phyloP scores from a whole-genome alignment of 1,140 invertebrate species.

The Drosophila teissieri region DNA sequence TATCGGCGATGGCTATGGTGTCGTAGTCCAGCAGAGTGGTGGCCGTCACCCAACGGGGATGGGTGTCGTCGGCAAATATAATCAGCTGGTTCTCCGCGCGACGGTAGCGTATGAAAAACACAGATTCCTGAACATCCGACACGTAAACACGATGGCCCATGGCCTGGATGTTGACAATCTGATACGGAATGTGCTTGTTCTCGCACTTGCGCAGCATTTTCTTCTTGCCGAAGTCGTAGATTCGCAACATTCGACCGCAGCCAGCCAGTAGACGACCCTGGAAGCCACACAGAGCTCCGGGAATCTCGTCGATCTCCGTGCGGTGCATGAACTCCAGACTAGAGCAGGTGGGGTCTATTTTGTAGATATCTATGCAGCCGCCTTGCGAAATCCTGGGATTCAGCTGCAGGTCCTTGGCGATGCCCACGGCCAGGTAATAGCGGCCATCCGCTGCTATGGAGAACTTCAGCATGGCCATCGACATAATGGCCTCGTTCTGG shows the following conservation, averaged over 20 bases:
- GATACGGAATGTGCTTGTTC: conserved; percentile 99
- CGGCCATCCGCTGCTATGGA: conserved; percentile 74
- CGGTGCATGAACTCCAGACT: conserved; percentile 96
- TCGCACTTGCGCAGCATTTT: conserved; percentile 99
- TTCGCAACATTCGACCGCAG: conserved; percentile 94
- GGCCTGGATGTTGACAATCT: conserved; percentile 96
- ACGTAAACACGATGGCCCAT: conserved; percentile 97
- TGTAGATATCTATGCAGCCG: conserved; percentile 80
- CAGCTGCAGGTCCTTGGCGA: conserved; percentile 95
- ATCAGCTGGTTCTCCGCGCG: conserved; percentile 98
- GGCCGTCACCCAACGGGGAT: conserved; percentile 97
- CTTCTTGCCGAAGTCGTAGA: conserved; percentile 99
- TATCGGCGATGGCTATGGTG: conserved; percentile 97
- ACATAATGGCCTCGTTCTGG: conserved; percentile 97
- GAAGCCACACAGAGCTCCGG: conserved; percentile 94
- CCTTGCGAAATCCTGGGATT: conserved; percentile 88
- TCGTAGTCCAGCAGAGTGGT: conserved; percentile 98
- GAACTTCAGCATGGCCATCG: conserved; percentile 89
- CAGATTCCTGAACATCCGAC: conserved; percentile 98
- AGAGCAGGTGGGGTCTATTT: conserved; percentile 89
- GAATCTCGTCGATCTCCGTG: conserved; percentile 97
- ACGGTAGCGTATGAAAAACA: conserved; percentile 98
- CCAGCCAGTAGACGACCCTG: conserved; percentile 96
- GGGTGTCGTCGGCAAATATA: conserved; percentile 99
- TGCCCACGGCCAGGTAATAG: conserved; percentile 88